Percentiles rank a stretch among this genome's conserved stretches.
These are phyloP conservation scores for Hecatera dysodea DNA, from an alignment of 2,888 invertebrate genomes.

Conservation along the genomic window DNA sequence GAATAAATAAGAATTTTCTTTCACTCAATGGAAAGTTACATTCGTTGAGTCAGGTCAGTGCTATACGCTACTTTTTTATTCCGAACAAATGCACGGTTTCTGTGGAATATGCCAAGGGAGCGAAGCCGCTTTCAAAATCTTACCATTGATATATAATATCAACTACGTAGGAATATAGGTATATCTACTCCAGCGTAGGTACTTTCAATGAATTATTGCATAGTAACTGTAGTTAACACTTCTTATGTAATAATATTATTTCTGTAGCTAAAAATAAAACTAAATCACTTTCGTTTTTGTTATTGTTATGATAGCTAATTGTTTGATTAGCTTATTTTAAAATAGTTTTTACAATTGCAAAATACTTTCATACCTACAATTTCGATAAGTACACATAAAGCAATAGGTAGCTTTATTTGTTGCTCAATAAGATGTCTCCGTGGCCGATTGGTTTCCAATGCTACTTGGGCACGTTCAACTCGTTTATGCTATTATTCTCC, in stretches of 20 bases:
- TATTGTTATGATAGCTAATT: conserved; percentile 11
- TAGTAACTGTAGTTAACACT: conserved; percentile 3
- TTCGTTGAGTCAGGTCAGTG: not conserved
- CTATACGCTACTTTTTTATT: not conserved
- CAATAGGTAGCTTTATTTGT: too few relatives aligned
- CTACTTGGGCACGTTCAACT: too few relatives aligned
- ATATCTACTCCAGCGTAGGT: not conserved
- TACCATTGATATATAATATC: not conserved
- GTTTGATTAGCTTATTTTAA: not conserved
- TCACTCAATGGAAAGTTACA: not conserved
- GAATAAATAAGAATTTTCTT: conserved; percentile 2
- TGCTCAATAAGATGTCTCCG: not conserved
- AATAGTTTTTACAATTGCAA: not conserved
- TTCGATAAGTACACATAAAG: not conserved
- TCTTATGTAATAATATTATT: not conserved
- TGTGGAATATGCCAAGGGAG: not conserved
- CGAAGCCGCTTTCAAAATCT: not conserved
- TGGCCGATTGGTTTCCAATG: not conserved
- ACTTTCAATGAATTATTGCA: not conserved
- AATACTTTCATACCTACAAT: not conserved
- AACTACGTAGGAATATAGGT: not conserved
- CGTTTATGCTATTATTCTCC: not conserved
- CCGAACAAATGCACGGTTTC: not conserved
- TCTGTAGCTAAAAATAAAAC: not conserved
- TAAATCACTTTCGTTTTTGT: not conserved